phyloP scores from a whole-genome alignment of 2,888 invertebrate species.

The Tineola bisselliella region DNA sequence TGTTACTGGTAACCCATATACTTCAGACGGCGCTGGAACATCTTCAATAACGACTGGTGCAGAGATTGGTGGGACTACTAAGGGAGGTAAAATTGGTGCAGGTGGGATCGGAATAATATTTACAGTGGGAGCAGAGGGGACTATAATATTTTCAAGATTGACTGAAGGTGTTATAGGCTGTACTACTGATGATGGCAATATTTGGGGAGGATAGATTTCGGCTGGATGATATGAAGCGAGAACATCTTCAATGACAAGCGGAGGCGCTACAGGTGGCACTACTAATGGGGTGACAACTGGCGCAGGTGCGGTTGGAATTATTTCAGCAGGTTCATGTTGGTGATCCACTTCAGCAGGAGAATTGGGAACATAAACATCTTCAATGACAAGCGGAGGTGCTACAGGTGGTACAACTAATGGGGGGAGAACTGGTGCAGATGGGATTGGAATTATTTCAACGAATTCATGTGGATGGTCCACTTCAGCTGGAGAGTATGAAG shows the following conservation, averaged over 20 bases:
- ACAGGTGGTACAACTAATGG: background rate
- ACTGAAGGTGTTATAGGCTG: background rate
- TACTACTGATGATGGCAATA: background rate
- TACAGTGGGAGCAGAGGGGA: background rate
- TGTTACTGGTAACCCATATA: background rate
- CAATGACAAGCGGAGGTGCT: background rate
- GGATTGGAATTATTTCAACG: background rate
- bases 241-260: slow-evolving; percentile 2
- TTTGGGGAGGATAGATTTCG: background rate
- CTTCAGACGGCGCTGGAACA: background rate
- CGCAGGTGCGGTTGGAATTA: background rate
- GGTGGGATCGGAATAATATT: background rate
- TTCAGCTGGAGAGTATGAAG: background rate
- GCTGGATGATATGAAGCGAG: background rate
- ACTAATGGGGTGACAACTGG: background rate
- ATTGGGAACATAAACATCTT: background rate
- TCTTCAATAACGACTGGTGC: background rate
- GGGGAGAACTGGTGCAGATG: background rate
- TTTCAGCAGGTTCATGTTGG: background rate
- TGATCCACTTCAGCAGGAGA: background rate
- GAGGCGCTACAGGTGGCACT: background rate
- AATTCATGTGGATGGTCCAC: background rate
- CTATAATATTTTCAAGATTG: background rate
- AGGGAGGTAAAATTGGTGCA: background rate
- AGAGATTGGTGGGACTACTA: background rate